Evolutionary conservation across 2,797 vertebrate species (phyloP).

Genomic region (Setipinna tenuifilis): DNA sequence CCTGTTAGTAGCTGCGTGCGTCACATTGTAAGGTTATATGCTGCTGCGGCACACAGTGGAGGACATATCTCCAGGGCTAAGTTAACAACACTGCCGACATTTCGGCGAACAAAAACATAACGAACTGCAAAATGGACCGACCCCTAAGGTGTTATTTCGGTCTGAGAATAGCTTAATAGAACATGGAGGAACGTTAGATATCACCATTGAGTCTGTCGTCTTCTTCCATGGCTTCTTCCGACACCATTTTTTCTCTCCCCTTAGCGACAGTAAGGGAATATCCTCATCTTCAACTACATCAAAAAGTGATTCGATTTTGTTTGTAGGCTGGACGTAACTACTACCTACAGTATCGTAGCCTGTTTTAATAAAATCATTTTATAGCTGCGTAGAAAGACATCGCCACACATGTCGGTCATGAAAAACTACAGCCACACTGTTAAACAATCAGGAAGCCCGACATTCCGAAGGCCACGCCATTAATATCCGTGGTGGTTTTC

Average conservation of each 20-base stretch:
- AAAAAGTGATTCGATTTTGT: too few species aligned
- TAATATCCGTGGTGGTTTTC: not conserved
- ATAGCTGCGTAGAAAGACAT: not conserved
- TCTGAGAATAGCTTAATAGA: not conserved
- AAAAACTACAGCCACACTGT: slow-evolving; percentile 13
- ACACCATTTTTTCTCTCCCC: not conserved
- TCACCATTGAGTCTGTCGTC: slow-evolving; percentile 51
- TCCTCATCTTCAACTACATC: not conserved
- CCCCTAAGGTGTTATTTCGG: not conserved
- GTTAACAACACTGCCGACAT: not conserved
- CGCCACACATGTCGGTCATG: not conserved
- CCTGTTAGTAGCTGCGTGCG: slow-evolving; percentile 3
- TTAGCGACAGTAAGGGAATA: not conserved
- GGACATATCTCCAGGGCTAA: not conserved
- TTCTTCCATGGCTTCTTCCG: slow-evolving; percentile 49
- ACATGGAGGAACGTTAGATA: slow-evolving; percentile 22
- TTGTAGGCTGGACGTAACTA: not conserved
- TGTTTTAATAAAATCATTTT: not conserved
- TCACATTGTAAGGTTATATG: not conserved
- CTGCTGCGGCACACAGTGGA: not conserved
- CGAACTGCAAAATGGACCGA: not conserved
- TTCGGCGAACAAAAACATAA: not conserved
- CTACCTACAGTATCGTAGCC: not conserved
- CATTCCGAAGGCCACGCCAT: slow-evolving; percentile 18
- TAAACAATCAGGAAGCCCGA: slow-evolving; percentile 10